A percentile compares a stretch with the other conserved stretches of the same genome.
phyloP scores from a whole-genome alignment of 2,113 vertebrate species.

The Tricholaema leucomelas region DNA sequence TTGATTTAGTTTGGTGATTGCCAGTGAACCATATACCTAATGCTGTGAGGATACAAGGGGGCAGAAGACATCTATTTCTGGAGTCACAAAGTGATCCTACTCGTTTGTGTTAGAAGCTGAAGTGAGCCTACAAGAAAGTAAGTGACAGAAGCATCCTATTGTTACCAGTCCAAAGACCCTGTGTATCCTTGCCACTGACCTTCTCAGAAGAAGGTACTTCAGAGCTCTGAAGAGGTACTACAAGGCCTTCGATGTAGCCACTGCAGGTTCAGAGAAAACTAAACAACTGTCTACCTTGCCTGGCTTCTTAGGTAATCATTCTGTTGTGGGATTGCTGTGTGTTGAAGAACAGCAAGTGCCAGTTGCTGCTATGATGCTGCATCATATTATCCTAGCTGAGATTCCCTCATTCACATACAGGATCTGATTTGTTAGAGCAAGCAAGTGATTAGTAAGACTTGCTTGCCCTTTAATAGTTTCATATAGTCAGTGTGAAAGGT shows the following conservation, averaged over 20 bases:
- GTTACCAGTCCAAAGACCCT: not conserved
- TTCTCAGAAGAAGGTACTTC: not conserved
- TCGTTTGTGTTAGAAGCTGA: not conserved
- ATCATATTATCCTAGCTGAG: not conserved
- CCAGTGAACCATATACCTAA: not conserved
- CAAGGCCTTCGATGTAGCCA: not conserved
- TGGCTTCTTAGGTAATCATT: not conserved
- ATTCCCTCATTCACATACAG: not conserved
- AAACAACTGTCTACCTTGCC: not conserved
- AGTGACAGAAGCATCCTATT: not conserved
- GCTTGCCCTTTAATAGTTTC: not conserved
- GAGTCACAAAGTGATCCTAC: not conserved
- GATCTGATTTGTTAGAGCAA: not conserved
- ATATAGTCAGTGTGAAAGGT: not conserved
- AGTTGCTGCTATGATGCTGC: not conserved
- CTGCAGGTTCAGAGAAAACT: not conserved
- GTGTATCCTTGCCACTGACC: not conserved
- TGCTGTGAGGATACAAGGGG: not conserved
- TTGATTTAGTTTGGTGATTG: not conserved
- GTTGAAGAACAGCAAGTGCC: not conserved
- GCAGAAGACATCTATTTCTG: not conserved
- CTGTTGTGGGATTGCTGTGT: not conserved
- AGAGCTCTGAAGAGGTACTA: not conserved
- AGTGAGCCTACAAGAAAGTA: not conserved
- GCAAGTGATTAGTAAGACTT: not conserved